Evolutionary conservation across 2,797 vertebrate genomes (phyloP).

Genomic region (Nannoperca obscura): DNA sequence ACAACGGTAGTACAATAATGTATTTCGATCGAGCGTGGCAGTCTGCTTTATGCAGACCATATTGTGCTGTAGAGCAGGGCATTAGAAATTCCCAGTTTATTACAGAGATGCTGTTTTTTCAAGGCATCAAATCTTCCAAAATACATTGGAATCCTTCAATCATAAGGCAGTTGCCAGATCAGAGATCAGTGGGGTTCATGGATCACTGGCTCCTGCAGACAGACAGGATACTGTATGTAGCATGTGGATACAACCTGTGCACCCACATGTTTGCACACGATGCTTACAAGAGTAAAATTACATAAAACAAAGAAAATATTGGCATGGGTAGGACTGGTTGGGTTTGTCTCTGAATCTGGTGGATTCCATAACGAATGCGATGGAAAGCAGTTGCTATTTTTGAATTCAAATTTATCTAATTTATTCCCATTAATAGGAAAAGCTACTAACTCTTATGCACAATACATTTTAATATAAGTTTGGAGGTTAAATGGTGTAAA

Average conservation of each 20-base stretch:
- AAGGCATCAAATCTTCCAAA: neutral
- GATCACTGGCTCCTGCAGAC: constrained; percentile 3
- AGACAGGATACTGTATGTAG: constrained; percentile 6
- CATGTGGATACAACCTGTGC: constrained; percentile 15
- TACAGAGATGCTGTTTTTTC: neutral
- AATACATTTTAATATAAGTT: neutral
- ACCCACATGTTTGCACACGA: neutral
- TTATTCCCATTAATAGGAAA: neutral
- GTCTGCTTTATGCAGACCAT: neutral
- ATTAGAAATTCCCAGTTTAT: neutral
- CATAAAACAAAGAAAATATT: neutral
- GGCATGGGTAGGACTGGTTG: neutral
- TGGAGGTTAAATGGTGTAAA: neutral
- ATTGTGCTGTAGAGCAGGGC: neutral
- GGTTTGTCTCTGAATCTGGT: neutral
- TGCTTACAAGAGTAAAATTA: neutral
- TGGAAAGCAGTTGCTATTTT: neutral
- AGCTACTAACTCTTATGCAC: neutral
- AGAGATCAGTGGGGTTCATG: constrained; percentile 1
- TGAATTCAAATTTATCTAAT: neutral
- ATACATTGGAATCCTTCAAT: neutral
- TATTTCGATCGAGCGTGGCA: neutral
- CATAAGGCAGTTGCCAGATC: constrained; percentile 1
- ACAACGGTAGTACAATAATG: neutral
- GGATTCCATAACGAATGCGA: neutral